Conservation (phyloP, 2,888 invertebrate genomes). For the Drosophila colorata region DNA sequence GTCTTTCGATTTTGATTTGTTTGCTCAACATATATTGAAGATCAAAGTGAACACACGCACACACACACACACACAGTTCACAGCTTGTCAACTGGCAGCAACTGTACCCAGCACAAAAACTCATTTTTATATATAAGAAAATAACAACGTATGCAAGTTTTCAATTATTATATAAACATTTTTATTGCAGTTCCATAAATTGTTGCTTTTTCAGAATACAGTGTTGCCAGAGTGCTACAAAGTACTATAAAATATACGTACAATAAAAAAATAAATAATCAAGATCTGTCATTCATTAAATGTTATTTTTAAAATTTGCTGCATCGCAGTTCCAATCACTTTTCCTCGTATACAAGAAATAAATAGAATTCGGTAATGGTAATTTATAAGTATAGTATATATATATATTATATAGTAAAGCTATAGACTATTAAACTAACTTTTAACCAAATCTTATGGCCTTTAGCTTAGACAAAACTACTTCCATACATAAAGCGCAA, state of each 20-base stretch:
- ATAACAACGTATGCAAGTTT: constrained; percentile 47
- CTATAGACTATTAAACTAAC: no score
- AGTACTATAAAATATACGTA: background rate
- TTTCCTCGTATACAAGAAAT: no score
- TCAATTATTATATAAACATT: constrained; percentile 63
- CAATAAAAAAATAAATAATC: background rate
- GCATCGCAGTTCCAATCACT: no score
- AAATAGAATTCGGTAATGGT: no score
- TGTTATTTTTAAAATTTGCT: background rate
- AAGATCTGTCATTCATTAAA: background rate
- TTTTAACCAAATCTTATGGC: no score
- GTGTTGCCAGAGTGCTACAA: no score
- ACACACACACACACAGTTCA: constrained; percentile 4
- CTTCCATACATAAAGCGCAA: no score
- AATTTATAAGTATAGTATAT: no score
- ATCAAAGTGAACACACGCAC: constrained; percentile 61
- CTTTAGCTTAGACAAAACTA: no score
- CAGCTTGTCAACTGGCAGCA: constrained; percentile 57
- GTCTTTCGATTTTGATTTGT: constrained; percentile 66
- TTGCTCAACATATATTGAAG: constrained; percentile 74
- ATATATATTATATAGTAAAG: no score
- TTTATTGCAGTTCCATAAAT: constrained; percentile 32
- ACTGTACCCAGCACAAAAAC: background rate
- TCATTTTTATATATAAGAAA: constrained; percentile 19
- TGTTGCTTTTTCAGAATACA: background rate